phyloP scores from a whole-genome alignment of 35 echinoderm and acorn worm genomes.

The Acanthaster planci region DNA sequence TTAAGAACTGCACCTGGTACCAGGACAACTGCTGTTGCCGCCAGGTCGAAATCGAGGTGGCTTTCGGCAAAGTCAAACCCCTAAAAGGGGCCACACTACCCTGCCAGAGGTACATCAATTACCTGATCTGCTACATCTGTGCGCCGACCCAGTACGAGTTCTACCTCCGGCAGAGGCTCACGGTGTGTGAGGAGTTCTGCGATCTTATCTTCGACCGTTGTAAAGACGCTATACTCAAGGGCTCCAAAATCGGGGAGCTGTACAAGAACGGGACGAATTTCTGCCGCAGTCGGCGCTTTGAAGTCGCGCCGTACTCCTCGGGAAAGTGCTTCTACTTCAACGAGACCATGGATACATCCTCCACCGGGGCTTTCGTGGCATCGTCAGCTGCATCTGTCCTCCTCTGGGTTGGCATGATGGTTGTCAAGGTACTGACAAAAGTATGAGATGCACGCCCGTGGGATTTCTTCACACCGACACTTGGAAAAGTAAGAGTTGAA shows the following conservation, averaged over 20 bases:
- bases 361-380: not conserved
- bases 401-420: not conserved
- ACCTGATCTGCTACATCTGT: slow-evolving; percentile 97
- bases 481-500: too few relatives aligned
- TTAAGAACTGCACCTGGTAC: slow-evolving; percentile 95
- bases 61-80: slow-evolving; percentile 86
- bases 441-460: too few relatives aligned
- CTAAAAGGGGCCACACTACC: slow-evolving; percentile 61
- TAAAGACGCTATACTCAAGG: slow-evolving; percentile 82
- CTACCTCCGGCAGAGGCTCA: slow-evolving; percentile 70
- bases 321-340: slow-evolving; percentile 72
- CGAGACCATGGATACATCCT: slow-evolving; percentile 47
- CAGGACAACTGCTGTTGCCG: slow-evolving; percentile 79
- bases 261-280: slow-evolving; percentile 75
- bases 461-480: too few relatives aligned
- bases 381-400: not conserved
- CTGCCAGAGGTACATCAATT: slow-evolving; percentile 89
- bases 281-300: slow-evolving; percentile 70
- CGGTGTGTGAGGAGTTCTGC: slow-evolving; percentile 85
- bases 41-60: slow-evolving; percentile 83
- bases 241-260: slow-evolving; percentile 56
- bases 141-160: slow-evolving; percentile 78
- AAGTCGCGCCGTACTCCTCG: slow-evolving; percentile 17
- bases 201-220: slow-evolving; percentile 62
- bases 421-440: not conserved